These are phyloP conservation scores for Macrophya alboannulata DNA, from an alignment of 2,888 invertebrate species.

Conservation along the genomic window DNA sequence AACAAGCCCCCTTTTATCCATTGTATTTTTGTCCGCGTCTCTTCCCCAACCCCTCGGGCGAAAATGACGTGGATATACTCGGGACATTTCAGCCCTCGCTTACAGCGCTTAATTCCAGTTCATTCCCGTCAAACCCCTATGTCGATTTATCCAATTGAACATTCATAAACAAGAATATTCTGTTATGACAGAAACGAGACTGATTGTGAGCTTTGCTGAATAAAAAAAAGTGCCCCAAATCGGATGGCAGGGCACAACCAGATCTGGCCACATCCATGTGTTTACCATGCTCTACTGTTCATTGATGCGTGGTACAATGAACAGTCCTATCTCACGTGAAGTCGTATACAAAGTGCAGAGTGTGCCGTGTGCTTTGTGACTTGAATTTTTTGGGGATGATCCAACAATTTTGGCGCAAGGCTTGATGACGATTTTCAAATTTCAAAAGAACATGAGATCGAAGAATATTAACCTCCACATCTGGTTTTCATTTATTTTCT, in stretches of 20 bases:
- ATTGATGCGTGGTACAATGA: neutral
- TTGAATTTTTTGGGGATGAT: neutral
- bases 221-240: neutral
- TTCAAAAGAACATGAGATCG: no score
- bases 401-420: neutral
- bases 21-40: neutral
- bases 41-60: neutral
- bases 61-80: constrained; percentile 20
- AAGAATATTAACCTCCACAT: no score
- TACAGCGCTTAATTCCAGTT: constrained; percentile 22
- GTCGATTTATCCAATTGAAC: constrained; percentile 27
- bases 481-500: no score
- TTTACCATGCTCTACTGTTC: neutral
- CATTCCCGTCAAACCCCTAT: constrained; percentile 5
- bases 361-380: no score
- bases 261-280: neutral
- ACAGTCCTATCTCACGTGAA: neutral
- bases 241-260: neutral
- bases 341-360: neutral
- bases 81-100: constrained; percentile 11
- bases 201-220: neutral
- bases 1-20: constrained; percentile 15
- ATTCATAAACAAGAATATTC: constrained; percentile 37
- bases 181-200: neutral
- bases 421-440: no score